Evolutionary conservation across 2,797 vertebrate species (phyloP).

Genomic region (Pogoniulus pusillus): DNA sequence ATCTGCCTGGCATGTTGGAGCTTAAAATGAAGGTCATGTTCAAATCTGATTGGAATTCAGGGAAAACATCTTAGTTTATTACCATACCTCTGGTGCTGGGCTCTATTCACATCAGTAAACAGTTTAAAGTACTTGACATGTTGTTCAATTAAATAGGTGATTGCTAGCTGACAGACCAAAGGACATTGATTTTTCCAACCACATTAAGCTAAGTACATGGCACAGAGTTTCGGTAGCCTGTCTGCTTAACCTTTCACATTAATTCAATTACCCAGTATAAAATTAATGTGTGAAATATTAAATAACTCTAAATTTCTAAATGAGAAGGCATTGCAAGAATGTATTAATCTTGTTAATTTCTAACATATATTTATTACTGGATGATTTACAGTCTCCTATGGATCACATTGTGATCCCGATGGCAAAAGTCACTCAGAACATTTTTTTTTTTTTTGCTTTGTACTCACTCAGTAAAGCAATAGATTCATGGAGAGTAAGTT

Average conservation of each 20-base stretch:
- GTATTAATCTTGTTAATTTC: neutral
- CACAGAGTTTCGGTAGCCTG: constrained; percentile 50
- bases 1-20: neutral
- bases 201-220: constrained; percentile 51
- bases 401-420: constrained; percentile 6
- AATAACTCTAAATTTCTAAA: constrained; percentile 43
- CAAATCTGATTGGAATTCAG: constrained; percentile 48
- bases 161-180: constrained; percentile 60
- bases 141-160: constrained; percentile 67
- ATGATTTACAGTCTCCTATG: neutral
- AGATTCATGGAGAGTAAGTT: neutral
- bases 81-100: constrained; percentile 22
- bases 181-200: constrained; percentile 59
- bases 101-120: constrained; percentile 61
- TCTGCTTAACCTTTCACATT: constrained; percentile 59
- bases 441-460: constrained; percentile 13
- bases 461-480: neutral
- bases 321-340: constrained; percentile 13
- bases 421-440: neutral
- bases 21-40: constrained; percentile 53
- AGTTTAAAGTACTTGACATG: constrained; percentile 64
- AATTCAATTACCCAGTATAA: constrained; percentile 34
- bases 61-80: constrained; percentile 41
- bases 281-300: constrained; percentile 54
- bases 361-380: constrained; percentile 12